These are phyloP conservation scores for Melanotus villosus DNA, from an alignment of 2,888 invertebrate species.

Conservation along the genomic window DNA sequence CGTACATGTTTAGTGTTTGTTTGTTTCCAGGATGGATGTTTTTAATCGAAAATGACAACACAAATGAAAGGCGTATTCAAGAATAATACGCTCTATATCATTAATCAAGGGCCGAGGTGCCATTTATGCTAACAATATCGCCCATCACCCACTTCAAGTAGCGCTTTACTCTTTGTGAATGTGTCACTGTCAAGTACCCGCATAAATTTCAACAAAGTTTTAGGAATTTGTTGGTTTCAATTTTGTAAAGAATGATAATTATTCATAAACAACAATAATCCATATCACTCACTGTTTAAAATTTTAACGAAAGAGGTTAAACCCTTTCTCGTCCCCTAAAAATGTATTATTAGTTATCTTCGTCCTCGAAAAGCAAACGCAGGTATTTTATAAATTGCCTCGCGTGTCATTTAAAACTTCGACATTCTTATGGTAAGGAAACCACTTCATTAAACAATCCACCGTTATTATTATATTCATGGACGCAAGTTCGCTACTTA, in stretches of 20 bases:
- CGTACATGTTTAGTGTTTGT: slow-evolving; percentile 47
- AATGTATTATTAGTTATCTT: too few relatives aligned
- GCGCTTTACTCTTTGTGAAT: slow-evolving; percentile 51
- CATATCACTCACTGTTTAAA: too few relatives aligned
- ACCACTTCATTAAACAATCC: too few relatives aligned
- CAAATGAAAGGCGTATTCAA: slow-evolving; percentile 46
- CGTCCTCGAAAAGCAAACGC: too few relatives aligned
- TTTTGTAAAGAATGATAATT: not conserved
- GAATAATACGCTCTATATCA: slow-evolving; percentile 55
- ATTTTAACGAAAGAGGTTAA: too few relatives aligned
- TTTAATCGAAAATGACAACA: slow-evolving; percentile 50
- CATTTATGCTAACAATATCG: slow-evolving; percentile 55
- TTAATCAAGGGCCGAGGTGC: slow-evolving; percentile 56
- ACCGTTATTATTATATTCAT: too few relatives aligned
- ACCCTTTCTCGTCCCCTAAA: too few relatives aligned
- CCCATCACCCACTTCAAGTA: slow-evolving; percentile 55
- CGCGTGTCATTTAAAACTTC: too few relatives aligned
- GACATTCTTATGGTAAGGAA: too few relatives aligned
- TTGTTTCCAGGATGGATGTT: slow-evolving; percentile 47
- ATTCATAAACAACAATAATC: too few relatives aligned
- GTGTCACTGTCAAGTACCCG: slow-evolving; percentile 52
- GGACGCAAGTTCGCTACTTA: not conserved
- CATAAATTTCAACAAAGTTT: slow-evolving; percentile 37
- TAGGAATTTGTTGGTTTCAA: slow-evolving; percentile 19
- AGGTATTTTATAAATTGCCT: too few relatives aligned